Percentiles rank a stretch among this genome's conserved stretches.
Evolutionary conservation across 2,797 vertebrate genomes (phyloP).

Genomic region (Lepus oiostolus): DNA sequence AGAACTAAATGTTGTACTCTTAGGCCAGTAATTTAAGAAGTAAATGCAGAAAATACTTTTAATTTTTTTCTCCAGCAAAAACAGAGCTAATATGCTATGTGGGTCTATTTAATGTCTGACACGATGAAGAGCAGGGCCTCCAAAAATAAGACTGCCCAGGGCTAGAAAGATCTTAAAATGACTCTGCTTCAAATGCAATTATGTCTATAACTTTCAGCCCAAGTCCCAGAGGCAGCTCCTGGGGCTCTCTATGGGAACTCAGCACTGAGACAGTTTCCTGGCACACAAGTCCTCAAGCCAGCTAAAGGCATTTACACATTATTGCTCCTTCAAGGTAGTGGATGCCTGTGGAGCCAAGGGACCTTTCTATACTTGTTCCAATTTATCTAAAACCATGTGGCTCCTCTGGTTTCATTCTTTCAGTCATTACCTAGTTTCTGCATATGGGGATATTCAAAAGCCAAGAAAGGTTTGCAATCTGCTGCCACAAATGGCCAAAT

Average conservation of each 20-base stretch:
- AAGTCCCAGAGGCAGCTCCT: background rate
- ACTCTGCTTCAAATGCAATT: background rate
- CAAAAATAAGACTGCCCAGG: conserved; percentile 20
- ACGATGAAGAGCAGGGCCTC: background rate
- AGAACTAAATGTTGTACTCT: conserved; percentile 4
- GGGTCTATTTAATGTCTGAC: background rate
- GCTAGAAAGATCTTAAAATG: background rate
- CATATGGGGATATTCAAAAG: conserved; percentile 25
- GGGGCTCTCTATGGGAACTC: background rate
- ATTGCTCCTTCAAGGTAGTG: background rate
- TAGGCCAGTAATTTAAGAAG: background rate
- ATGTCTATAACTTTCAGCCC: background rate
- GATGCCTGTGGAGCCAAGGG: background rate
- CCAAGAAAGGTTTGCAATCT: conserved; percentile 43
- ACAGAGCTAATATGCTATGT: background rate
- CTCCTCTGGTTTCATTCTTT: conserved; percentile 51
- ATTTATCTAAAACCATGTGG: conserved; percentile 29
- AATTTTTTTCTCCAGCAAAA: background rate
- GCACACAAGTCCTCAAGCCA: background rate
- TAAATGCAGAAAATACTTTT: background rate
- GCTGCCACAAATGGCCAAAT: conserved; percentile 44
- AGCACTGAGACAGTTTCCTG: background rate
- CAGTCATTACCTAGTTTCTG: conserved; percentile 45
- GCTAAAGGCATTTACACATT: background rate
- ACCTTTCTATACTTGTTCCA: background rate